Percentiles rank a stretch among this genome's conserved stretches.
Conservation (phyloP, 1,140 invertebrate species). For the Vanessa tameamea region DNA sequence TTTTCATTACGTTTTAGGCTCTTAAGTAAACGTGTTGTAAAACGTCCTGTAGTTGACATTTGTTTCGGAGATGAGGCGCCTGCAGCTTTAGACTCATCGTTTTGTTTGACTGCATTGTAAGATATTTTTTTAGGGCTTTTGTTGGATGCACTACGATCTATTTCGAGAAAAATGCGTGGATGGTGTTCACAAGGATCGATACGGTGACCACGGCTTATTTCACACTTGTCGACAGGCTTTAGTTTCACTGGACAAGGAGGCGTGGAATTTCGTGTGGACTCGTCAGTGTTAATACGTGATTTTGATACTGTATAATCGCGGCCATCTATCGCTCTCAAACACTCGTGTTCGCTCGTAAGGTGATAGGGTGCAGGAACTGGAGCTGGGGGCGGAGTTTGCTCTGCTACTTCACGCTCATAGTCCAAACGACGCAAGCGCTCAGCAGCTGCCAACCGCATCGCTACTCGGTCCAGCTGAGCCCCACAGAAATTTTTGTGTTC, state of each 20-base stretch:
- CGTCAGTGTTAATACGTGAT: background rate
- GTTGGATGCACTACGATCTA: slow-evolving; percentile 38
- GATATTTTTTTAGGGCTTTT: background rate
- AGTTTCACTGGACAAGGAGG: slow-evolving; percentile 30
- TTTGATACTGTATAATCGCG: slow-evolving; percentile 37
- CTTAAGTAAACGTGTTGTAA: slow-evolving; percentile 29
- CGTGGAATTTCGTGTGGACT: slow-evolving; percentile 18
- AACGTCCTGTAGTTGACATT: slow-evolving; percentile 2
- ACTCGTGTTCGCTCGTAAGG: slow-evolving; percentile 33
- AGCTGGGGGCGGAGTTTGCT: slow-evolving; percentile 1
- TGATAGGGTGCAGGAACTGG: slow-evolving; percentile 8
- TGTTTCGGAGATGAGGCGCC: background rate
- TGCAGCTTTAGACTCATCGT: background rate
- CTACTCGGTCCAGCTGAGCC: slow-evolving; percentile 33
- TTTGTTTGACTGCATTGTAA: background rate
- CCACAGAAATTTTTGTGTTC: slow-evolving; percentile 20
- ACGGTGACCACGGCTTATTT: slow-evolving; percentile 24
- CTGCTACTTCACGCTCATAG: slow-evolving; percentile 34
- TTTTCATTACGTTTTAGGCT: slow-evolving; percentile 23
- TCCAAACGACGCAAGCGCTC: slow-evolving; percentile 34
- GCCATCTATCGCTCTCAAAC: slow-evolving; percentile 43
- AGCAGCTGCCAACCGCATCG: slow-evolving; percentile 30
- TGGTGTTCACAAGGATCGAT: slow-evolving; percentile 51
- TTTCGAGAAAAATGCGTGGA: slow-evolving; percentile 43
- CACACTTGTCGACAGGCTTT: slow-evolving; percentile 35